Base-by-base conservation (phyloP, 2,797 vertebrate species). In the Moxostoma hubbsi region DNA sequence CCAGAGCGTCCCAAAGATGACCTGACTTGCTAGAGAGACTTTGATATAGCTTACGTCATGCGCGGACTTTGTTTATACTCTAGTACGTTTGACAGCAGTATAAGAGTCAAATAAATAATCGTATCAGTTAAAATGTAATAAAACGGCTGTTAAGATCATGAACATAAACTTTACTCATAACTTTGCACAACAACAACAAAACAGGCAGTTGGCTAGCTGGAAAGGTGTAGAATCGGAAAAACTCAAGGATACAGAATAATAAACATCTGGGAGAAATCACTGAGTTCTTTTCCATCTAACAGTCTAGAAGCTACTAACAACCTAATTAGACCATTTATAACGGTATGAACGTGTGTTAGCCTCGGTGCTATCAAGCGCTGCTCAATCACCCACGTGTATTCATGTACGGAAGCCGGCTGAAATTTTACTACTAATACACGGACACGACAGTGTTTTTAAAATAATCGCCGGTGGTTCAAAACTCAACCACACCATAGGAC, bases 301-400 rank as follows among this genome's bases (percentile, higher is more conserved):
- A 16, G 0, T n/a, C 5, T 61, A 5, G 13, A 12, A 43, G 49
- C 16, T 49, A 49, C 2, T 4, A 66, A 36, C 0, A 36, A 11
- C 9, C 13, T 7, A 18, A 15, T 59, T 36, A 57, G 0, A 58
- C 0, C 15, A 4, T n/a, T 65, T 24, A 15, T 6, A 2, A 45
- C 10, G 43, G 62, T 7, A 46, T 24, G 24, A 54, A 45, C 77
- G 12, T 66, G 11, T 49, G 68, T 66, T 79, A 73, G 69, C 77
- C 13, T 62, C 69, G 43, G 10, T 65, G 77, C 68, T 79, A 79
- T 9, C 36, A 13, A 49, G 68, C 46, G 8, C 68, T 75, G 15
- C 73, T 75, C 10, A 43, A 5, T 47, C 51, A 58, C 69, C 69
- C 77, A 79, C 77, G 77, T 73, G 77, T 79, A 53, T 79, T 73